Conservation (phyloP, 2,797 vertebrate genomes). For the Nannoperca australis region DNA sequence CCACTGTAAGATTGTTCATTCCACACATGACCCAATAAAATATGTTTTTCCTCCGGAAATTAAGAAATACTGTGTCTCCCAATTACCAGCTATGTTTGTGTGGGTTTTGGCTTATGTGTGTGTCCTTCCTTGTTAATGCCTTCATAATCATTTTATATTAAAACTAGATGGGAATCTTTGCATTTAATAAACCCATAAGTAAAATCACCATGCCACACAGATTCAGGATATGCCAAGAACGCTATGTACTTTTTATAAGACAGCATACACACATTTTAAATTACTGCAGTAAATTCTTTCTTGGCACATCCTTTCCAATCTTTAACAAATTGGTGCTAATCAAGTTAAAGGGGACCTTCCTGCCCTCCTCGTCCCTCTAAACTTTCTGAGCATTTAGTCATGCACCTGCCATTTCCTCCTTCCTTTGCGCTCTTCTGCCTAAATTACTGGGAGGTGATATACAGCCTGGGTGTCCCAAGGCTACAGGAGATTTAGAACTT, state of each 20-base stretch:
- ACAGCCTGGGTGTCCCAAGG: conserved; percentile 81
- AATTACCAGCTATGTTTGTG: conserved; percentile 37
- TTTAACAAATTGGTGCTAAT: conserved; percentile 63
- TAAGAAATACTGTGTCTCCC: conserved; percentile 25
- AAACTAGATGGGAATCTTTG: conserved; percentile 8
- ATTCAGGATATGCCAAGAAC: conserved; percentile 1
- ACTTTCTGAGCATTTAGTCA: conserved; percentile 74
- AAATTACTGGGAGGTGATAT: conserved; percentile 85
- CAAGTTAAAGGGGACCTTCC: conserved; percentile 63
- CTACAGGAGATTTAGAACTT: conserved; percentile 86
- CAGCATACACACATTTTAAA: conserved; percentile 37
- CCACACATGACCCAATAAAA: conserved; percentile 60
- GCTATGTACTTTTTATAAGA: conserved; percentile 13
- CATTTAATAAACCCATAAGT: conserved; percentile 3
- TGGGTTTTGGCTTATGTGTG: conserved; percentile 15
- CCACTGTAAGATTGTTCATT: conserved; percentile 53
- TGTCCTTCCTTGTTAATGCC: conserved; percentile 22
- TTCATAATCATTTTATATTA: conserved; percentile 15
- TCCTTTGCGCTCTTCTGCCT: conserved; percentile 71
- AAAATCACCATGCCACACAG: conserved; percentile 14
- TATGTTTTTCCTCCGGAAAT: conserved; percentile 54
- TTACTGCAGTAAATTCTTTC: conserved; percentile 38
- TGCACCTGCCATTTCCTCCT: conserved; percentile 75
- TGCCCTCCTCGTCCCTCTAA: conserved; percentile 71
- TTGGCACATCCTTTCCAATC: conserved; percentile 50